Percentiles rank a stretch among this genome's conserved stretches.
These are phyloP conservation scores for Aphaenogaster floridana DNA, from an alignment of 1,140 invertebrate genomes.

Conservation along the genomic window DNA sequence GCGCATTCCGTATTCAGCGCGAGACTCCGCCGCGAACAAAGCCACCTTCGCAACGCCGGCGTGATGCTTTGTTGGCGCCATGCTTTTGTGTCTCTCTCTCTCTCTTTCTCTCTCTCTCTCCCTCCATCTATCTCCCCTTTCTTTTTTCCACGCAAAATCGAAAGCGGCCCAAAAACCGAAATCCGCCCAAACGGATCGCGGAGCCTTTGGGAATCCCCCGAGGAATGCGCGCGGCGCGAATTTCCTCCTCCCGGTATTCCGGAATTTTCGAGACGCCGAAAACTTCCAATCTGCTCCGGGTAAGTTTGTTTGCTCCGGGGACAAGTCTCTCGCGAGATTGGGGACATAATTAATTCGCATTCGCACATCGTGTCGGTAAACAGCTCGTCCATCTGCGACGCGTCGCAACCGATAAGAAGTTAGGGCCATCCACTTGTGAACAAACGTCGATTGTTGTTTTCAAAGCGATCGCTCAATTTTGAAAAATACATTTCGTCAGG, in stretches of 20 bases:
- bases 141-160: background rate
- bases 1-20: slow-evolving; percentile 13
- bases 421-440: background rate
- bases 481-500: background rate
- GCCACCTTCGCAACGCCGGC: slow-evolving; percentile 15
- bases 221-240: slow-evolving; percentile 16
- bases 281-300: slow-evolving; percentile 18
- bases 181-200: background rate
- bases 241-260: background rate
- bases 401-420: background rate
- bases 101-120: background rate
- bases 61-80: slow-evolving; percentile 7
- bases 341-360: slow-evolving; percentile 32
- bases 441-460: background rate
- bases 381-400: background rate
- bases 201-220: background rate
- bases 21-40: slow-evolving; percentile 32
- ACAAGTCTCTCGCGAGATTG: slow-evolving; percentile 10
- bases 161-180: background rate
- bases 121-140: background rate
- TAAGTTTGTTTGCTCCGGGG: slow-evolving; percentile 12
- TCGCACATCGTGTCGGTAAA: background rate
- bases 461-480: background rate
- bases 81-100: background rate
- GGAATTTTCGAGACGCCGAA: slow-evolving; percentile 3